These are phyloP conservation scores for Andricus quercusramuli DNA, from an alignment of 2,888 invertebrate species.

Conservation along the genomic window DNA sequence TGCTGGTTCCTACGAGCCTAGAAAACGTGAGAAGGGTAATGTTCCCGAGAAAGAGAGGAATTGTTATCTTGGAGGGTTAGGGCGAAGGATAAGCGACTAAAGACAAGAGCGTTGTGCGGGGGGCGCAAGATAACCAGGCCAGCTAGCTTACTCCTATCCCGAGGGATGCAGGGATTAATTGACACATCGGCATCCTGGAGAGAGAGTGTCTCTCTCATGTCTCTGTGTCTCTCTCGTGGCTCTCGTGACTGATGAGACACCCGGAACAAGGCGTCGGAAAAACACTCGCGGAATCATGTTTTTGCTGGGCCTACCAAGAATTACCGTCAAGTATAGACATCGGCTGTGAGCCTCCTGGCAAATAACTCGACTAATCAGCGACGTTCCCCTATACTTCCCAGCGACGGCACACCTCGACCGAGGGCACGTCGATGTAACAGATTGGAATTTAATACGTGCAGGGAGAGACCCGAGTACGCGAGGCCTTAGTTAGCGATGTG, in stretches of 20 bases:
- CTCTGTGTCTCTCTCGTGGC: conserved; percentile 46
- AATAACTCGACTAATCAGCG: conserved; percentile 72
- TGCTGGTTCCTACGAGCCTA: conserved; percentile 41
- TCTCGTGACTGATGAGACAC: conserved; percentile 77
- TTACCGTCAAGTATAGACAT: conserved; percentile 64
- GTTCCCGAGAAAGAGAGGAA: conserved; percentile 21
- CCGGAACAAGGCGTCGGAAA: conserved; percentile 72
- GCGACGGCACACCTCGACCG: conserved; percentile 46
- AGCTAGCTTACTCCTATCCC: conserved; percentile 57
- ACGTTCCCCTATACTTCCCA: conserved; percentile 48
- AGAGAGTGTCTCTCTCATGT: conserved; percentile 35
- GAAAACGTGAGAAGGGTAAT: conserved; percentile 38
- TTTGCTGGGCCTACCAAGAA: conserved; percentile 67
- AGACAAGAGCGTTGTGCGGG: conserved; percentile 37
- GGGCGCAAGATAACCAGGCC: conserved; percentile 45
- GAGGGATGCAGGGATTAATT: conserved; percentile 75
- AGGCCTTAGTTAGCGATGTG: conserved; percentile 53
- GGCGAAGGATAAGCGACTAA: conserved; percentile 47
- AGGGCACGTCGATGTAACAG: conserved; percentile 72
- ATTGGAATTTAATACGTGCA: conserved; percentile 76
- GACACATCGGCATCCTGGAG: conserved; percentile 75
- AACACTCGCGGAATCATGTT: conserved; percentile 70
- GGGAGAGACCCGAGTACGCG: conserved; percentile 62
- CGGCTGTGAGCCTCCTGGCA: conserved; percentile 58
- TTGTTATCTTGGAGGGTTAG: conserved; percentile 17